These are phyloP conservation scores for Lepidocyrtoides sp. DNA, from an alignment of 2,888 invertebrate species.

Conservation along the genomic window DNA sequence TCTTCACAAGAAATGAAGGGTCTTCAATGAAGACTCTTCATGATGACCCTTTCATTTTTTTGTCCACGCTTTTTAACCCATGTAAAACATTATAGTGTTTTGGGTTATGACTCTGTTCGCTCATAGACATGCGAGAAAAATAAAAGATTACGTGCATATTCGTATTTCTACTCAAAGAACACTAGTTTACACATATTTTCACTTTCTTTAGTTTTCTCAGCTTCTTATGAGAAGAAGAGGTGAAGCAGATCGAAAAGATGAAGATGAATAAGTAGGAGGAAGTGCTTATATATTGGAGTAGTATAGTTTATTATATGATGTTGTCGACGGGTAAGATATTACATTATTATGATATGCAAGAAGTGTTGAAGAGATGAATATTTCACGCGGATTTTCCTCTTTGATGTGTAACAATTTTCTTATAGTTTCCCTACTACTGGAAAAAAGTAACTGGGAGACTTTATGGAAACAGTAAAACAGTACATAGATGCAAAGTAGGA, in stretches of 20 bases:
- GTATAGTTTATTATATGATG: background rate
- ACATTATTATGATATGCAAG: conserved; percentile 68
- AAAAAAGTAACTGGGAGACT: conserved; percentile 19
- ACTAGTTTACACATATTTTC: conserved; percentile 53
- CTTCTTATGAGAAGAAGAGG: conserved; percentile 34
- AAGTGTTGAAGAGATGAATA: conserved; percentile 85
- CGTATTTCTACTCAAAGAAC: background rate
- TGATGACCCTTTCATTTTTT: background rate
- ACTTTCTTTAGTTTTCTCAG: background rate
- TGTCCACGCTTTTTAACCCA: background rate
- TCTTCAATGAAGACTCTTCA: conserved; percentile 57
- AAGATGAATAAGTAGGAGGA: conserved; percentile 11
- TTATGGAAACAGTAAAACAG: conserved; percentile 73
- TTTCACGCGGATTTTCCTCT: conserved; percentile 85
- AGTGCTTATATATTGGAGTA: background rate
- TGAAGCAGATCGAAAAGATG: conserved; percentile 50
- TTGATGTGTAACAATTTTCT: conserved; percentile 81
- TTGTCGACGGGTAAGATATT: conserved; percentile 12
- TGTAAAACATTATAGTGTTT: background rate
- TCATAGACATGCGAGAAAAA: background rate
- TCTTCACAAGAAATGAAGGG: conserved; percentile 56
- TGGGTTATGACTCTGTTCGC: background rate
- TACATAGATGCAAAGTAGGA: no score
- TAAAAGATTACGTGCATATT: background rate
- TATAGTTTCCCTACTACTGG: conserved; percentile 31